Evolutionary conservation across 2,113 vertebrate species (phyloP), one percentile per base, ranked within the genome.

Genomic region (Aphyosemion australe): DNA sequence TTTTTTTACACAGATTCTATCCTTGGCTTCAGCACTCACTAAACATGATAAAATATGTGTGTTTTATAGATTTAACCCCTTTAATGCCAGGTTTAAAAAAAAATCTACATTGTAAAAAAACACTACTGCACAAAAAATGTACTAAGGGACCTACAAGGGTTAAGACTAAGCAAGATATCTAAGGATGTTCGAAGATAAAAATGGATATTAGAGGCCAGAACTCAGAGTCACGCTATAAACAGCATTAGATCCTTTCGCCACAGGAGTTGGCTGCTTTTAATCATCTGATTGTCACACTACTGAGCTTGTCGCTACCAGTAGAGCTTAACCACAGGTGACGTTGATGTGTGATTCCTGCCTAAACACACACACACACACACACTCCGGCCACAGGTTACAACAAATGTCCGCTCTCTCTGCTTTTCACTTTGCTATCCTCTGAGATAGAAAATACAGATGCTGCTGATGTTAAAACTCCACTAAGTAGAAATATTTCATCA

Each of bases 281-380:
- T 86, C 56, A 48, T 81, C 49, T 72, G 79, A 78, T 79, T 84
- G 70, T 81, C 74, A 50, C 61, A 72, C 67, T 52, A 16, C 65
- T 55, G 57, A 34, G 54, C 50, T 69, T 65, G 69, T 76, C 76
- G 76, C 84, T 84, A 87, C 55, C 71, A 65, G 62, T 61, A 16
- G 55, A 56, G 80, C 79, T 84, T 76, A 80, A 69, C 59, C 75
- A 60, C 54, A 31, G 10, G 65, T 54, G 45, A 41, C 63, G 2
- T 49, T 55, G 50, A 18, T 76, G 66, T 43, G 53, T 39, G 65
- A 69, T 57, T 56, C 61, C 61, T 16, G 43, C 65, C 55, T 12
- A 52, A 48, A 72, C 70, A 60, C 60, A 32, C 54, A n/a, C 42
- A 31, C 45, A 32, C 20, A 41, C 34, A 51, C 13, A 11, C 32